phyloP scores from a whole-genome alignment of 2,888 invertebrate genomes.

The Hemistola chrysoprasaria region DNA sequence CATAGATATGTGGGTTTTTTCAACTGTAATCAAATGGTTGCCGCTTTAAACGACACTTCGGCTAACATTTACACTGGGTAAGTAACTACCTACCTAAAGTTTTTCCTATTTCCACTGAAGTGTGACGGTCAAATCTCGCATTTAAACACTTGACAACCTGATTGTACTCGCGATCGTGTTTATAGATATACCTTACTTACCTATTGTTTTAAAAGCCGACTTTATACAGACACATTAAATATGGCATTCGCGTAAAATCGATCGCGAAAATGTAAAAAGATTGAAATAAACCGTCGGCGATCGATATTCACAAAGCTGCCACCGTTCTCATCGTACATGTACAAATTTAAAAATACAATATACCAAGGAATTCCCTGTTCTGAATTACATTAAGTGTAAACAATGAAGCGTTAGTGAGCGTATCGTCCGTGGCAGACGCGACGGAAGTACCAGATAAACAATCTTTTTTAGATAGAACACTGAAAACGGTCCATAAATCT shows the following conservation, averaged over 20 bases:
- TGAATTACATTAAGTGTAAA: slow-evolving; percentile 82
- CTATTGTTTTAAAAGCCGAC: slow-evolving; percentile 33
- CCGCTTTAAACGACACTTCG: not conserved
- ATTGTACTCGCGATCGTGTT: slow-evolving; percentile 20
- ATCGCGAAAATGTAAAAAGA: slow-evolving; percentile 64
- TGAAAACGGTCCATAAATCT: slow-evolving; percentile 77
- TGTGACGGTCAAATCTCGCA: slow-evolving; percentile 18
- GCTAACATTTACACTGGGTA: not conserved
- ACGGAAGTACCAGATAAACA: slow-evolving; percentile 80
- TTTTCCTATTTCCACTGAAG: slow-evolving; percentile 26
- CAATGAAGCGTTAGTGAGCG: slow-evolving; percentile 78
- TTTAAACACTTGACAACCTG: slow-evolving; percentile 1
- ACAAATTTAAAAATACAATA: slow-evolving; percentile 78
- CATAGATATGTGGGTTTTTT: slow-evolving; percentile 25
- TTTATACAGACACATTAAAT: slow-evolving; percentile 56
- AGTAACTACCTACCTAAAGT: slow-evolving; percentile 19
- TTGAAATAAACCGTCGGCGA: slow-evolving; percentile 57
- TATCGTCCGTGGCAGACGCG: slow-evolving; percentile 75
- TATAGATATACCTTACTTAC: slow-evolving; percentile 26
- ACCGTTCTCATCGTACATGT: slow-evolving; percentile 51
- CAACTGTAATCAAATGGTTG: slow-evolving; percentile 13
- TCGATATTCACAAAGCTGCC: slow-evolving; percentile 64
- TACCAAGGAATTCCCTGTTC: slow-evolving; percentile 79
- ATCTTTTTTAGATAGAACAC: slow-evolving; percentile 79
- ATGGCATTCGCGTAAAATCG: slow-evolving; percentile 67